Conservation (phyloP, 2,888 invertebrate genomes). For the Stenurella melanura region DNA sequence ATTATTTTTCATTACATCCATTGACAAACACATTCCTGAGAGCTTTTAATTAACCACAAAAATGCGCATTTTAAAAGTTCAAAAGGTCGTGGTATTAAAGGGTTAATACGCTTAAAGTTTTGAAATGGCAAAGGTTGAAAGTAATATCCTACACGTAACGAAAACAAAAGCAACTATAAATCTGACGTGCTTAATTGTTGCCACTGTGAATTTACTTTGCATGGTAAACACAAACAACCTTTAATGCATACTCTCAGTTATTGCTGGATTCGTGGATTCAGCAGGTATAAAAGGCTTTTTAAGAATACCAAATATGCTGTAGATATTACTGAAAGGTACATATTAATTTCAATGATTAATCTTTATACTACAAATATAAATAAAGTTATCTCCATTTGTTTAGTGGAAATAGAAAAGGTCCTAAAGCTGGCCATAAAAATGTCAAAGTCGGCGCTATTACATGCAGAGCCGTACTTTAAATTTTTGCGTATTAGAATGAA, state of each 20-base stretch:
- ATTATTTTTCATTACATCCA: no score
- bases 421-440: no score
- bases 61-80: background rate
- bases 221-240: background rate
- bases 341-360: background rate
- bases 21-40: background rate
- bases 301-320: background rate
- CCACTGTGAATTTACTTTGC: background rate
- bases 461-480: no score
- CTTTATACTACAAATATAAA: no score
- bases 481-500: no score
- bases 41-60: background rate
- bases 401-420: no score
- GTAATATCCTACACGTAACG: background rate
- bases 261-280: background rate
- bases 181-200: background rate
- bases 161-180: background rate
- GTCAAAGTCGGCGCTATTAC: no score
- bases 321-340: background rate
- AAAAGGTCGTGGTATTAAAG: background rate
- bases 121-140: background rate
- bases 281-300: background rate
- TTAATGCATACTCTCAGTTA: background rate
- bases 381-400: no score
- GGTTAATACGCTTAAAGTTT: background rate